phyloP scores from a whole-genome alignment of 2,113 vertebrate genomes.

The Peucedramus taeniatus region DNA sequence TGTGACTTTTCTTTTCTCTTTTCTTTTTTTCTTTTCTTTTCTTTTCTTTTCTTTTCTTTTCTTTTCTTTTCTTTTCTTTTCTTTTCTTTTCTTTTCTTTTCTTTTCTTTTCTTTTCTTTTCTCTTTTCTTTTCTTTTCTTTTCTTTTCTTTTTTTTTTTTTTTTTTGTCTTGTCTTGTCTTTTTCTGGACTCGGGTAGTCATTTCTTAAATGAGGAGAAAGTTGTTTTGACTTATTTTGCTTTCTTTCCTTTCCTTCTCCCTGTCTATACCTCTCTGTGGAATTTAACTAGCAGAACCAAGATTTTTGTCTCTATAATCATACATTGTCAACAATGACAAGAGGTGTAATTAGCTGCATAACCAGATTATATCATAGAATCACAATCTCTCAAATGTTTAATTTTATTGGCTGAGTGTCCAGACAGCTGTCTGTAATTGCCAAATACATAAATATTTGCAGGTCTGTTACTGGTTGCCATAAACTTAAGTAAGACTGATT shows the following conservation, averaged over 20 bases:
- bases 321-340: neutral
- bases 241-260: neutral
- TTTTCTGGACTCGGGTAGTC: neutral
- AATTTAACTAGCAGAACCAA: neutral
- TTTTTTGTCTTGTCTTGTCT: too few species aligned
- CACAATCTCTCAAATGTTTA: neutral
- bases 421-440: neutral
- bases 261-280: neutral
- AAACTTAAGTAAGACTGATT: neutral
- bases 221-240: neutral
- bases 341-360: conserved; percentile 39
- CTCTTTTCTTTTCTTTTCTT: too few species aligned
- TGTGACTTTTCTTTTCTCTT: neutral
- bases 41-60: too few species aligned
- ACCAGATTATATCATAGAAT: conserved; percentile 22
- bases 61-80: neutral
- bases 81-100: too few species aligned
- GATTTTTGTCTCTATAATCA: conserved; percentile 37
- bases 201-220: neutral
- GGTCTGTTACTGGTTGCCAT: neutral
- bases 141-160: neutral
- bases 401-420: conserved; percentile 1
- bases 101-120: too few species aligned
- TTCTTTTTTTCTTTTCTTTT: too few species aligned
- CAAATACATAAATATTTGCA: neutral